Percentiles rank a stretch among this genome's conserved stretches.
Evolutionary conservation across 2,888 invertebrate species (phyloP).

Genomic region (Ametastegia equiseti): DNA sequence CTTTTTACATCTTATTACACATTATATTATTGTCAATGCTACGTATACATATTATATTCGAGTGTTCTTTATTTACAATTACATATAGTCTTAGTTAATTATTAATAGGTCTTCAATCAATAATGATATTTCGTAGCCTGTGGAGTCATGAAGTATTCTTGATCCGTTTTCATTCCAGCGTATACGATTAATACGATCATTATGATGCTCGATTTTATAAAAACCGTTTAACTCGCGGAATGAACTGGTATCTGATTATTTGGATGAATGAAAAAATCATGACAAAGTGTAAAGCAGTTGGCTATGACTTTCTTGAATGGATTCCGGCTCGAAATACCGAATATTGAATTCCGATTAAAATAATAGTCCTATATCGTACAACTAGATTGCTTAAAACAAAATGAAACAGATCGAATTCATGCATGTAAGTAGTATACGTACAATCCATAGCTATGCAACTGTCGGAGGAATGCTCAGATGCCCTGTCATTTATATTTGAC

Average conservation of each 20-base stretch:
- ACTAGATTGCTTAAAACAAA: not conserved
- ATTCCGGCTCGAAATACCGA: not conserved
- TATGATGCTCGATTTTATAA: too few relatives aligned
- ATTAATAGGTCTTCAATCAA: not conserved
- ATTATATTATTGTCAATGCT: slow-evolving; percentile 26
- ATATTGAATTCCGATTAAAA: not conserved
- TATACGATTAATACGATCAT: too few relatives aligned
- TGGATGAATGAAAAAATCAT: not conserved
- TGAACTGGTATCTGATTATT: not conserved
- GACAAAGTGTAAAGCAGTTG: not conserved
- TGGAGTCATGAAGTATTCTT: too few relatives aligned
- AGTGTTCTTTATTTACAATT: slow-evolving; percentile 25
- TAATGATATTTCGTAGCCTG: not conserved
- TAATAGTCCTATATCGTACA: not conserved
- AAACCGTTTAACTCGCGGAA: not conserved
- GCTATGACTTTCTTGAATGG: not conserved
- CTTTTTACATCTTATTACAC: slow-evolving; percentile 62
- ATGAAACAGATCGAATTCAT: not conserved
- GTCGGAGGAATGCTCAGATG: slow-evolving; percentile 54
- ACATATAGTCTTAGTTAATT: slow-evolving; percentile 14
- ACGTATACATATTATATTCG: not conserved
- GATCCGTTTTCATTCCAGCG: too few relatives aligned
- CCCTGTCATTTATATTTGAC: slow-evolving; percentile 1
- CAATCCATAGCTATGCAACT: not conserved
- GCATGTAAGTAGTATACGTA: not conserved